Percentiles rank a stretch among this genome's conserved stretches.
Evolutionary conservation across 2,113 vertebrate species (phyloP).

Genomic region (Chaetodon trifascialis): DNA sequence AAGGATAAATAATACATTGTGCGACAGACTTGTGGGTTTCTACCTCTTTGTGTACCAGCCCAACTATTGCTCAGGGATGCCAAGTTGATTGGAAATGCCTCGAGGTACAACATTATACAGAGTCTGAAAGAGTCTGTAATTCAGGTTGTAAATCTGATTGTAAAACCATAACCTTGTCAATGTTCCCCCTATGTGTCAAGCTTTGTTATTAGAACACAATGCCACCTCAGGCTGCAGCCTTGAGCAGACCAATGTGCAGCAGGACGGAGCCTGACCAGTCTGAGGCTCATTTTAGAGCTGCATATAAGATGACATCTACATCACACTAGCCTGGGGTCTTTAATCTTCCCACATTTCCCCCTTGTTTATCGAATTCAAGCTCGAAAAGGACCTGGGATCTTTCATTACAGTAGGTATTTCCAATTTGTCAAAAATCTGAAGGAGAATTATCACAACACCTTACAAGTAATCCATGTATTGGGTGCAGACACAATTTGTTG

Average conservation of each 20-base stretch:
- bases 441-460: not conserved
- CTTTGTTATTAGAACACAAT: constrained; percentile 47
- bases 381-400: not conserved
- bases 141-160: constrained; percentile 50
- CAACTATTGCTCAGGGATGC: constrained; percentile 16
- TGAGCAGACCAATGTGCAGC: constrained; percentile 23
- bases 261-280: constrained; percentile 18
- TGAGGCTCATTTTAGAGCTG: constrained; percentile 25
- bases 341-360: not conserved
- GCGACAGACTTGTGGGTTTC: constrained; percentile 12
- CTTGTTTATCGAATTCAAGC: not conserved
- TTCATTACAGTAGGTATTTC: not conserved
- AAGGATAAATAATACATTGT: constrained; percentile 14
- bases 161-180: constrained; percentile 49
- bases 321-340: constrained; percentile 4
- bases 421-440: not conserved
- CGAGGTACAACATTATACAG: constrained; percentile 23
- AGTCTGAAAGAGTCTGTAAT: constrained; percentile 45
- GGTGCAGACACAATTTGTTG: not conserved
- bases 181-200: constrained; percentile 32
- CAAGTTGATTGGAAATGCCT: constrained; percentile 33
- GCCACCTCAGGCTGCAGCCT: constrained; percentile 45
- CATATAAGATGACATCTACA: not conserved
- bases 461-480: not conserved
- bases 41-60: not conserved